Conservation (phyloP, 2,888 invertebrate species). For the Chloroclystis v-ata region DNA sequence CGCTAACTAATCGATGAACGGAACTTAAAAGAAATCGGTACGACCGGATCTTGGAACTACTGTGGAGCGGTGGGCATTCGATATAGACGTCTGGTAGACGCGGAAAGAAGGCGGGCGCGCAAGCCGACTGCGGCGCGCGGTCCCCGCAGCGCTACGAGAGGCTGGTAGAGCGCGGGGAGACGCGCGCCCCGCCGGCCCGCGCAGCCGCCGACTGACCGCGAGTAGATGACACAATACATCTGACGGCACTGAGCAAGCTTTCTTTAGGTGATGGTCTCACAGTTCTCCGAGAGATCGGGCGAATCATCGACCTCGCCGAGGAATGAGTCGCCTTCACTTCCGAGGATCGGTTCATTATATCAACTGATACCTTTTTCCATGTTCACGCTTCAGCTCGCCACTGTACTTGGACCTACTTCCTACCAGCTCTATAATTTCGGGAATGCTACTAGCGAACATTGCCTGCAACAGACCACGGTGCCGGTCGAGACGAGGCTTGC, state of each 20-base stretch:
- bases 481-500: slow-evolving; percentile 62
- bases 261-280: slow-evolving; percentile 67
- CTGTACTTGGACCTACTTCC: slow-evolving; percentile 99
- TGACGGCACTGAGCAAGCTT: slow-evolving; percentile 80
- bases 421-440: slow-evolving; percentile 99
- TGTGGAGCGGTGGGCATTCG: slow-evolving; percentile 65
- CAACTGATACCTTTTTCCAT: slow-evolving; percentile 96
- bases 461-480: slow-evolving; percentile 91
- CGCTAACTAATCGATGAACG: slow-evolving; percentile 75
- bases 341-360: slow-evolving; percentile 62
- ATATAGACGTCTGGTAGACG: slow-evolving; percentile 77
- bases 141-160: slow-evolving; percentile 43
- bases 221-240: slow-evolving; percentile 80
- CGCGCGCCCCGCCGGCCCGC: slow-evolving; percentile 33
- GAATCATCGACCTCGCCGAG: slow-evolving; percentile 53
- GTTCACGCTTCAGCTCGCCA: slow-evolving; percentile 99
- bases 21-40: slow-evolving; percentile 75
- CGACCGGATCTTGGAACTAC: slow-evolving; percentile 68
- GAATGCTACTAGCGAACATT: slow-evolving; percentile 99
- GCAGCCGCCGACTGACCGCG: slow-evolving; percentile 55
- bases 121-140: slow-evolving; percentile 30
- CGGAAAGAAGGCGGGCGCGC: slow-evolving; percentile 57
- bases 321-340: slow-evolving; percentile 69
- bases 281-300: slow-evolving; percentile 65
- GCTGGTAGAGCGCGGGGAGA: slow-evolving; percentile 42